A percentile compares a stretch with the other conserved stretches of the same genome.
These are phyloP conservation scores for Andrena bucephala DNA, from an alignment of 2,888 invertebrate genomes.

Conservation along the genomic window DNA sequence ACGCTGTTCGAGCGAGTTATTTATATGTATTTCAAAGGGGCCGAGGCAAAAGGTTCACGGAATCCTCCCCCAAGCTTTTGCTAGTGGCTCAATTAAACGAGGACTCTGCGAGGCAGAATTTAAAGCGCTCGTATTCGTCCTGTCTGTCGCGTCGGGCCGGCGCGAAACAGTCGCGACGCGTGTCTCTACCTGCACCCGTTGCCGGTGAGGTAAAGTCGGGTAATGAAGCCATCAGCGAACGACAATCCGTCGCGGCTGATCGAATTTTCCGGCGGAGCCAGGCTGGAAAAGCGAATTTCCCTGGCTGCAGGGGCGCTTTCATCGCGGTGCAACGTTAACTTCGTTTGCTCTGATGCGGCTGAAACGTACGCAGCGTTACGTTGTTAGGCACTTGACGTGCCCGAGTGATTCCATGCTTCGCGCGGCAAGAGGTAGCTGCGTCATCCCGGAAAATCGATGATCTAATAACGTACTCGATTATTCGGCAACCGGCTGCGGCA, in stretches of 20 bases:
- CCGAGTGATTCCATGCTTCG: slow-evolving; percentile 49
- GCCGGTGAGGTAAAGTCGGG: slow-evolving; percentile 34
- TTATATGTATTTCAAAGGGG: too few species aligned
- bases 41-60: too few species aligned
- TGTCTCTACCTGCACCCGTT: background rate
- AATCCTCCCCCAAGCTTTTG: too few species aligned
- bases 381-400: slow-evolving; percentile 67
- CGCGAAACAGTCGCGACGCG: too few species aligned
- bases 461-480: slow-evolving; percentile 50
- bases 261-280: slow-evolving; percentile 64
- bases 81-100: too few species aligned
- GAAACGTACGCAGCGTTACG: slow-evolving; percentile 68
- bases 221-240: slow-evolving; percentile 62
- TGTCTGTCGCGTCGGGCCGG: too few species aligned
- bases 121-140: too few species aligned
- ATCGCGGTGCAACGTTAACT: slow-evolving; percentile 64
- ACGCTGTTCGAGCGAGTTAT: too few species aligned
- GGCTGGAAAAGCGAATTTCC: slow-evolving; percentile 67
- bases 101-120: too few species aligned
- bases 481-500: slow-evolving; percentile 36
- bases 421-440: slow-evolving; percentile 29
- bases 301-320: slow-evolving; percentile 62
- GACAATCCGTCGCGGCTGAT: slow-evolving; percentile 67
- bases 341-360: slow-evolving; percentile 68
- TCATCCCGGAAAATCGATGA: slow-evolving; percentile 51